Evolutionary conservation across 2,113 vertebrate genomes (phyloP).

Genomic region (cat (Felis catus)): F.catus_Fca126_mat1.0 CM031421.1:74443001-74443500

Average conservation of each 20-base stretch:
- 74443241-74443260: not conserved
- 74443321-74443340: not conserved
- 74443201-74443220: not conserved
- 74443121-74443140: not conserved
- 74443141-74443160: not conserved
- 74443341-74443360: not conserved
- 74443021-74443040: not conserved
- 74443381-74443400: not conserved
- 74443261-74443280: not conserved
- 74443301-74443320: not conserved
- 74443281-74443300: not conserved
- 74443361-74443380: not conserved
- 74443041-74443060: not conserved
- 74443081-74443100: not conserved
- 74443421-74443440: not conserved
- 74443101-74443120: not conserved
- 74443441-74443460: not conserved
- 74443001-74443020: not conserved
- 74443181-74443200: not conserved
- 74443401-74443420: not conserved
- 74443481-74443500: not conserved
- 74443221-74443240: not conserved
- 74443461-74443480: not conserved
- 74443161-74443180: not conserved
- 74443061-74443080: not conserved